Conservation (phyloP, 2,113 vertebrate genomes). For the Gallinago undulata region DNA sequence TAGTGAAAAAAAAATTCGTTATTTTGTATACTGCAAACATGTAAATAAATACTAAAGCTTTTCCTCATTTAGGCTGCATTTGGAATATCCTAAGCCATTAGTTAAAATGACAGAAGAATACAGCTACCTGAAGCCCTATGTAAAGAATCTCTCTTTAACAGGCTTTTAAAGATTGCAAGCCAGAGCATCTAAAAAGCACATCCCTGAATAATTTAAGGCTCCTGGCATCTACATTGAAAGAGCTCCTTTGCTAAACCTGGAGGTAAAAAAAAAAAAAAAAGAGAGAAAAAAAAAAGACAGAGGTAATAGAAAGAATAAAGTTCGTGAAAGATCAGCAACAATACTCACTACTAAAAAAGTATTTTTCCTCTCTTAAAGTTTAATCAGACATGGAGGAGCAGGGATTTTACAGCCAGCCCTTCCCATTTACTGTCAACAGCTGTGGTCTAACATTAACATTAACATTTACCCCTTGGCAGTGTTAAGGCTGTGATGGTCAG, state of each 20-base stretch:
- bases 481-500: background rate
- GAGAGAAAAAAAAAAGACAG: background rate
- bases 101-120: slow-evolving; percentile 59
- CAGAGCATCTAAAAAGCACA: slow-evolving; percentile 56
- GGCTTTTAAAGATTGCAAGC: slow-evolving; percentile 54
- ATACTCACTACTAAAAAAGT: slow-evolving; percentile 41
- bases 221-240: slow-evolving; percentile 31
- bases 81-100: slow-evolving; percentile 41
- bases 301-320: slow-evolving; percentile 31
- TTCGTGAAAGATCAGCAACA: slow-evolving; percentile 15
- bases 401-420: slow-evolving; percentile 27
- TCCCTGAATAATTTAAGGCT: slow-evolving; percentile 59
- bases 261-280: background rate
- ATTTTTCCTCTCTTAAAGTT: slow-evolving; percentile 36
- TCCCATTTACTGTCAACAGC: slow-evolving; percentile 46
- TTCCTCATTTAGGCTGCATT: slow-evolving; percentile 43
- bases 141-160: slow-evolving; percentile 59
- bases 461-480: slow-evolving; percentile 44
- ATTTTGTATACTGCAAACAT: background rate
- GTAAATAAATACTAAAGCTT: slow-evolving; percentile 55
- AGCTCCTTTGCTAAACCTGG: slow-evolving; percentile 15
- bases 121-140: slow-evolving; percentile 53
- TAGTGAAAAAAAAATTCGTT: background rate
- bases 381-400: slow-evolving; percentile 21
- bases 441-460: slow-evolving; percentile 46